phyloP scores from a whole-genome alignment of 2,797 vertebrate genomes.

The Galago senegalensis region DNA sequence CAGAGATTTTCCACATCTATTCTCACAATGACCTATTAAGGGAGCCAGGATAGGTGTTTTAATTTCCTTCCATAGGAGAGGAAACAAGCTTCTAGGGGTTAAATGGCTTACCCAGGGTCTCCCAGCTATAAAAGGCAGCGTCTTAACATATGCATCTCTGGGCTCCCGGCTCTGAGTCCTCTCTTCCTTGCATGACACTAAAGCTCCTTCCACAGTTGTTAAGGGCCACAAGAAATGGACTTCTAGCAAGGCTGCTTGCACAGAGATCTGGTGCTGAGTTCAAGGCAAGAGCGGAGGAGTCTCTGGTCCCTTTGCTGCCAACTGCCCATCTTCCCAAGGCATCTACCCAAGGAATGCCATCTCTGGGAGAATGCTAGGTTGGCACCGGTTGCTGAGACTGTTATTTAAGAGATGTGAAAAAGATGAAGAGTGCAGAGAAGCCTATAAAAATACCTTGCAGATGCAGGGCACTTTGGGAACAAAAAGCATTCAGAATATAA shows the following conservation, averaged over 20 bases:
- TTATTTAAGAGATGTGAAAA: slow-evolving; percentile 30
- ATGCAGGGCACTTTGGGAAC: neutral
- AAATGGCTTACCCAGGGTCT: neutral
- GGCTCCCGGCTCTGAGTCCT: neutral
- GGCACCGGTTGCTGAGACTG: neutral
- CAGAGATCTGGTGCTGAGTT: slow-evolving; percentile 16
- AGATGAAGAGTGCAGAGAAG: neutral
- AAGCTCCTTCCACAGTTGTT: neutral
- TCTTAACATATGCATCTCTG: neutral
- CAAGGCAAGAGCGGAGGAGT: neutral
- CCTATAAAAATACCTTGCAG: neutral
- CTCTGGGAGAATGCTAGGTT: neutral
- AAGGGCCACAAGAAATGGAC: neutral
- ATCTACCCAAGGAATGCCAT: neutral
- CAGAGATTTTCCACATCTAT: neutral
- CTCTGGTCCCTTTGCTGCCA: neutral
- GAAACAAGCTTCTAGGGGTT: slow-evolving; percentile 57
- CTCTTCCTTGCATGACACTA: fast-evolving
- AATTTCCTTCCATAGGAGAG: slow-evolving; percentile 59
- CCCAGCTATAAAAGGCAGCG: neutral
- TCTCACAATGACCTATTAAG: slow-evolving; percentile 1
- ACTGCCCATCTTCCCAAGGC: neutral
- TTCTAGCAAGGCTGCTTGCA: neutral
- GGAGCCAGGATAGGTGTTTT: slow-evolving; percentile 1
- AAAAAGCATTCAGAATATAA: neutral